Percentiles rank a stretch among this genome's conserved stretches.
These are phyloP conservation scores for Pissodes strobi DNA, from an alignment of 1,140 invertebrate species.

Conservation along the genomic window DNA sequence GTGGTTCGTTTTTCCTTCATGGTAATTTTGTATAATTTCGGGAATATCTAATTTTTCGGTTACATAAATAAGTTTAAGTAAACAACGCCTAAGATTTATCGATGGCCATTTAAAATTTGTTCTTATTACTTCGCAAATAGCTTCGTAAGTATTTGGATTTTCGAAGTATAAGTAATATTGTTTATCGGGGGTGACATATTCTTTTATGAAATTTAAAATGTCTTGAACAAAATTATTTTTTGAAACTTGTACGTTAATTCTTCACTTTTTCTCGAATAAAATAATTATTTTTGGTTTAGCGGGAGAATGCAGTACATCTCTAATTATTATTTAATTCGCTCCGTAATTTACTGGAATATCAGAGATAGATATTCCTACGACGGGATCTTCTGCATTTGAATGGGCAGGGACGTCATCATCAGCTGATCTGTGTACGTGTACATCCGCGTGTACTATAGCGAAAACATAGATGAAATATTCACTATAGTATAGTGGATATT, in stretches of 20 bases:
- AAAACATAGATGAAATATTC: too few species aligned
- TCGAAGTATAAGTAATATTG: slow-evolving; percentile 14
- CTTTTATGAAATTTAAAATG: slow-evolving; percentile 10
- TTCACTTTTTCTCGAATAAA: slow-evolving; percentile 18
- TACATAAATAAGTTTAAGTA: too few species aligned
- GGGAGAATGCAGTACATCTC: slow-evolving; percentile 8
- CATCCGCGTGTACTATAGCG: too few species aligned
- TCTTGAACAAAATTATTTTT: slow-evolving; percentile 6
- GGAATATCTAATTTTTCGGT: too few species aligned
- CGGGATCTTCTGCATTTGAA: neutral
- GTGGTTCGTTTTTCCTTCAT: too few species aligned
- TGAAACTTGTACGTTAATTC: neutral
- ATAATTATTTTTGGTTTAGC: slow-evolving; percentile 14
- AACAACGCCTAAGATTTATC: too few species aligned
- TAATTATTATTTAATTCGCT: slow-evolving; percentile 9
- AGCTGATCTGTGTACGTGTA: too few species aligned
- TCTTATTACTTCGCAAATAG: neutral
- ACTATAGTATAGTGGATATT: too few species aligned
- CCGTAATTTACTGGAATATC: slow-evolving; percentile 27
- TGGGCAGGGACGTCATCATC: slow-evolving; percentile 5
- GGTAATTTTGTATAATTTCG: too few species aligned
- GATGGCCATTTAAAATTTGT: neutral
- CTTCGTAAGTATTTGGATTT: slow-evolving; percentile 6
- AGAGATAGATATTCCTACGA: slow-evolving; percentile 12
- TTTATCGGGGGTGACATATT: neutral